Evolutionary conservation across 2,113 vertebrate species (phyloP).

Genomic region (Pristiophorus japonicus): DNA sequence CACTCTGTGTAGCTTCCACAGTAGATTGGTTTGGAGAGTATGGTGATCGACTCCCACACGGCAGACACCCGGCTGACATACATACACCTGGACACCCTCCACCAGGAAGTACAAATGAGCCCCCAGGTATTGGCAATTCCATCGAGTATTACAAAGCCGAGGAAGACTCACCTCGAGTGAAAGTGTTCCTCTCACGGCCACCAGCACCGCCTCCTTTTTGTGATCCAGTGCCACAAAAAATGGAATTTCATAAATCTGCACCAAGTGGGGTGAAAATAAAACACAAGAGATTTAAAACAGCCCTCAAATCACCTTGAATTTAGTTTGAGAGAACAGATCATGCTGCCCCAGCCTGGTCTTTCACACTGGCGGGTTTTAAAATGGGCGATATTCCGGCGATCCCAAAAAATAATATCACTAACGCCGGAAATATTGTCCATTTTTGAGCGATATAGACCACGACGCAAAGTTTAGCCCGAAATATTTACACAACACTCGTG

Average conservation of each 20-base stretch:
- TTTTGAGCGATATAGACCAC: too few relatives aligned
- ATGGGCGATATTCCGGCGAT: too few relatives aligned
- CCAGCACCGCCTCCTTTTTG: slow-evolving; percentile 79
- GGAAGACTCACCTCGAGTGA: slow-evolving; percentile 73
- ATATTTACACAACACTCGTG: not conserved
- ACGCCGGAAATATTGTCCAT: too few relatives aligned
- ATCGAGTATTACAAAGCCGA: not conserved
- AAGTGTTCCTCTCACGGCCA: slow-evolving; percentile 88
- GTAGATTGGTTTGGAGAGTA: not conserved
- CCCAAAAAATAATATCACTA: too few relatives aligned
- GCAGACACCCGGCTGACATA: not conserved
- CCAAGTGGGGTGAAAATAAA: not conserved
- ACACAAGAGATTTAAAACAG: not conserved
- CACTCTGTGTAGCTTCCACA: not conserved
- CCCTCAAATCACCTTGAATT: not conserved
- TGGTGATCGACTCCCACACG: not conserved
- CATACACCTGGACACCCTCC: not conserved
- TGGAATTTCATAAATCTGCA: slow-evolving; percentile 90
- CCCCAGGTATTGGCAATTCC: not conserved
- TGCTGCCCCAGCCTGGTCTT: not conserved
- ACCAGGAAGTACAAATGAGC: not conserved
- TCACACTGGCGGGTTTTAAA: too few relatives aligned
- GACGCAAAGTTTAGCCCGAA: too few relatives aligned
- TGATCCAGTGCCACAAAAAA: slow-evolving; percentile 94
- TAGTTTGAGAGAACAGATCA: not conserved